Base-by-base conservation (phyloP, 2,113 vertebrate species). In the Seriola aureovittata region DNA sequence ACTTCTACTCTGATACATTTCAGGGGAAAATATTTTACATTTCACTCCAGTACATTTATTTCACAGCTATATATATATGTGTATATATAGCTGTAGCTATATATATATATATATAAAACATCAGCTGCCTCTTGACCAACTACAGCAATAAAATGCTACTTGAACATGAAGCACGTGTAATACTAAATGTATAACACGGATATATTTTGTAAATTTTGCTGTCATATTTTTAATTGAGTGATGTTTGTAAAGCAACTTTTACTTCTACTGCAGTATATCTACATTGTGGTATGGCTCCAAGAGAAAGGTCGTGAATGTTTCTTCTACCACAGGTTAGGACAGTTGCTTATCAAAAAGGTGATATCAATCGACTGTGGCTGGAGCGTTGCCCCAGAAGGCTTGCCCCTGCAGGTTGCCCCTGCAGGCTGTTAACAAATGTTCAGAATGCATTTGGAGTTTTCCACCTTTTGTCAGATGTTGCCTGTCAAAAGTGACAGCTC, bases 401-500 rank as follows among this genome's bases (percentile, higher is more conserved):
- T 16, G 42, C 8, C 59, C 11, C 52, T 23, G 19, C 21, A 48
- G 3, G 8, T 1, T 16, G 42, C 6, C 11, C 6, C 25, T 65
- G 32, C 13, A n/a, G n/a, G 21, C 48, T n/a, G 25, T 50, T 4
- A 73, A 9, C 66, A 84, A 42, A 78, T 57, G 42, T 54, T 34
- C 17, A 52, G 23, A 81, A 71, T 58, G 52, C n/a, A 21, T 74
- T 58, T 78, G 13, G 4, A 38, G 34, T 67, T 55, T 42, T 12
- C 46, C 44, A 67, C 40, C 57, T 63, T 80, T 79, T 62, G 71
- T 71, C n/a, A 21, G 21, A 58, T 13, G 68, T 42, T 36, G 63
- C 63, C 52, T 70, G 75, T 80, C 75, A 67, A 34, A 79, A 60
- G 59, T 83, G 78, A 85, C 80, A 69, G 62, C 23, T 46, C 46